Percentiles rank a stretch among this genome's conserved stretches.
Evolutionary conservation across 2,113 vertebrate genomes (phyloP).

Genomic region (Catharus bicknelli): DNA sequence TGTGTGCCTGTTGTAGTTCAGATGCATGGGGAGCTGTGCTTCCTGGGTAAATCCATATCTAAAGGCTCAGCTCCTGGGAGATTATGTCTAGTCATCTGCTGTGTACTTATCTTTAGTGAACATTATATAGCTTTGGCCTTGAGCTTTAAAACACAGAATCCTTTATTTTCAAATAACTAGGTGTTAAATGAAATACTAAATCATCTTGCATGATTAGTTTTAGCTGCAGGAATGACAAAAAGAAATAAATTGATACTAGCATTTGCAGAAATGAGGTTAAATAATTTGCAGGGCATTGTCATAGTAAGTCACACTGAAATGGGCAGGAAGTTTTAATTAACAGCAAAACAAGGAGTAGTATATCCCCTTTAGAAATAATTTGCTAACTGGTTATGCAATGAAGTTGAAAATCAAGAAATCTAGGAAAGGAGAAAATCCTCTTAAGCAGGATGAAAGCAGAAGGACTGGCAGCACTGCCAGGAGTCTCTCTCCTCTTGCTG

Average conservation of each 20-base stretch:
- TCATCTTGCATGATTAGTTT: not conserved
- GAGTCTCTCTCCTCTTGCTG: slow-evolving; percentile 16
- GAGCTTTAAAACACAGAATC: not conserved
- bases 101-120: not conserved
- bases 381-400: slow-evolving; percentile 43
- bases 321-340: slow-evolving; percentile 13
- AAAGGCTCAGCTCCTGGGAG: not conserved
- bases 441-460: slow-evolving; percentile 51
- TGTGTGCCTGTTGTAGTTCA: not conserved
- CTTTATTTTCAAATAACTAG: slow-evolving; percentile 10
- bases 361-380: slow-evolving; percentile 29
- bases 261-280: slow-evolving; percentile 1
- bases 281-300: not conserved
- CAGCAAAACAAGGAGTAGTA: not conserved
- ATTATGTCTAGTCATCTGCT: slow-evolving; percentile 21
- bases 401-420: slow-evolving; percentile 52
- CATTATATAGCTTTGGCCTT: not conserved
- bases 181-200: slow-evolving; percentile 10
- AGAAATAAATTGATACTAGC: not conserved
- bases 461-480: slow-evolving; percentile 19
- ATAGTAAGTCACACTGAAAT: not conserved
- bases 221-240: not conserved
- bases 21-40: not conserved
- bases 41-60: not conserved
- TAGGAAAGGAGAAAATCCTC: slow-evolving; percentile 55